phyloP scores from a whole-genome alignment of 2,888 invertebrate genomes.

The Melinopterus prodromus region DNA sequence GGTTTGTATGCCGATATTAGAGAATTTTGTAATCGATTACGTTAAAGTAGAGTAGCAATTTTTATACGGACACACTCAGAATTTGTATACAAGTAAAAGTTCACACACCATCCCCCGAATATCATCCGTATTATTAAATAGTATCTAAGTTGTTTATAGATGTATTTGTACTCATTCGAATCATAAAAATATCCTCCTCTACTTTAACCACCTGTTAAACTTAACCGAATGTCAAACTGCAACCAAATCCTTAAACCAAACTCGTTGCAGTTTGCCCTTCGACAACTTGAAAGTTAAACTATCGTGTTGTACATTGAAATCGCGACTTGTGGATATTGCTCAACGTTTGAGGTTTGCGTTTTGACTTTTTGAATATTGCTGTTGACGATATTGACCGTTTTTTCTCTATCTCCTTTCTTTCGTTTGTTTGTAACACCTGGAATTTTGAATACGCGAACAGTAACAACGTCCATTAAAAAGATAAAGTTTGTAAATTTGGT shows the following conservation, averaged over 20 bases:
- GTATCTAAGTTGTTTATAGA: not conserved
- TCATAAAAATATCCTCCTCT: not conserved
- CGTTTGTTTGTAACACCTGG: not conserved
- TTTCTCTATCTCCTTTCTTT: slow-evolving; percentile 7
- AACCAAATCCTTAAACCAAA: not conserved
- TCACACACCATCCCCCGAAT: not conserved
- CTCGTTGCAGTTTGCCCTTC: not conserved
- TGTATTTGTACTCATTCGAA: not conserved
- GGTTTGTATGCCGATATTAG: slow-evolving; percentile 7
- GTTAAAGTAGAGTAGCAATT: not conserved
- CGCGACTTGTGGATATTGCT: slow-evolving; percentile 54
- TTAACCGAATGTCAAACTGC: not conserved
- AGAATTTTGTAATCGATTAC: not conserved
- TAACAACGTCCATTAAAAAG: slow-evolving; percentile 35
- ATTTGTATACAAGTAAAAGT: not conserved
- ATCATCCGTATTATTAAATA: not conserved
- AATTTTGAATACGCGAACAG: not conserved
- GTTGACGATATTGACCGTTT: not conserved
- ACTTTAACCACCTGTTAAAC: not conserved
- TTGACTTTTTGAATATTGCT: not conserved
- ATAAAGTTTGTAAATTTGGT: slow-evolving; percentile 48
- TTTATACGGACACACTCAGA: not conserved
- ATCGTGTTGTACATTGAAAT: slow-evolving; percentile 33
- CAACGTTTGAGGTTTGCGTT: slow-evolving; percentile 39
- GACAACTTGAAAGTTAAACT: slow-evolving; percentile 39